A percentile compares a stretch with the other conserved stretches of the same genome.
Evolutionary conservation across 2,113 vertebrate genomes (phyloP).

Genomic region (Meriones unguiculatus): DNA sequence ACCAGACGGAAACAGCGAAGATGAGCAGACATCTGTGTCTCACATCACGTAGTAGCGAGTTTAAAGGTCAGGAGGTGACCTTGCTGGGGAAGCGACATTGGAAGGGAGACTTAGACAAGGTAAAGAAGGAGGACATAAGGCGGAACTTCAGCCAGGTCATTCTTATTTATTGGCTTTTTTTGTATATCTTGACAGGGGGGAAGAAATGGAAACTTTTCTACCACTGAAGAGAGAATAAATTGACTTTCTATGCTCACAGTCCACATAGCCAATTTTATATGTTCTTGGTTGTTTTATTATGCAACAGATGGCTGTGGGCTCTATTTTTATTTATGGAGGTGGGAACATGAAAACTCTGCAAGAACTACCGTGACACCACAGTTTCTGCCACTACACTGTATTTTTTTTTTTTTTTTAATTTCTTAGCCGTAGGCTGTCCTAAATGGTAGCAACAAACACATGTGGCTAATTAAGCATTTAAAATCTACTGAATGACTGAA

Average conservation of each 20-base stretch:
- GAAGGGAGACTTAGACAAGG: neutral
- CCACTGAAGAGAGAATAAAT: neutral
- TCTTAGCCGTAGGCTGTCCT: neutral
- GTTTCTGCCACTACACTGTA: neutral
- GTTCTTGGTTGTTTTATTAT: neutral
- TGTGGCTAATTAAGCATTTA: neutral
- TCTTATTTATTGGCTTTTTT: neutral
- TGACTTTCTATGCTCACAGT: neutral
- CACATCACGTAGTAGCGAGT: neutral
- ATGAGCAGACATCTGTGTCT: neutral
- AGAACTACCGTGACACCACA: neutral
- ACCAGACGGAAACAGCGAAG: neutral
- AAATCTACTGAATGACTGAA: neutral
- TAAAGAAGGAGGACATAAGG: neutral
- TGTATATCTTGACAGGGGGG: neutral
- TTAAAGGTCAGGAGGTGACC: neutral
- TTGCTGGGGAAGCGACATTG: neutral
- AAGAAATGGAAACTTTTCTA: neutral
- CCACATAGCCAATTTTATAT: neutral
- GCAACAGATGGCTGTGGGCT: neutral
- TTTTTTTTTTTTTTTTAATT: neutral
- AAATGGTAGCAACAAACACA: neutral
- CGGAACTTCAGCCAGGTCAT: neutral
- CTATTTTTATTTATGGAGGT: neutral
- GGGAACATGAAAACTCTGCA: neutral